These are phyloP conservation scores for Mormyrus lacerda DNA, from an alignment of 2,113 vertebrate species.

Conservation along the genomic window DNA sequence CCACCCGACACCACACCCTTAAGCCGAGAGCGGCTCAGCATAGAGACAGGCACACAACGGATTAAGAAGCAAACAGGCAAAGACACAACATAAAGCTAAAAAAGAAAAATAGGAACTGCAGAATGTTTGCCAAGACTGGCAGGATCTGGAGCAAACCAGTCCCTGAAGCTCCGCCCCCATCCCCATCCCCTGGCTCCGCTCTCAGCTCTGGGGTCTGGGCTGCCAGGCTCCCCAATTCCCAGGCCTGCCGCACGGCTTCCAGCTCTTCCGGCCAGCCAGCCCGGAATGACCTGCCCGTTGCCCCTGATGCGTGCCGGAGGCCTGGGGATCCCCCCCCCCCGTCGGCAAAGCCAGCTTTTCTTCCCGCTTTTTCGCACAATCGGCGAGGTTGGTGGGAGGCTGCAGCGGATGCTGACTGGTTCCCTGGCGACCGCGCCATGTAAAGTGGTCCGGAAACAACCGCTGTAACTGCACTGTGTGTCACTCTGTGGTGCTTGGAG, in stretches of 20 bases:
- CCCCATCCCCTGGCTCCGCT: not conserved
- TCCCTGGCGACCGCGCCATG: not conserved
- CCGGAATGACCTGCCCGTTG: not conserved
- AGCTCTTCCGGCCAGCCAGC: not conserved
- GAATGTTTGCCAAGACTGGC: constrained; percentile 14
- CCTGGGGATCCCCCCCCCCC: not conserved
- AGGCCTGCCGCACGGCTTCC: not conserved
- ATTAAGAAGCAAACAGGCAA: not conserved
- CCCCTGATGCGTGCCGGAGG: not conserved
- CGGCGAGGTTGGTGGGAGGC: not conserved
- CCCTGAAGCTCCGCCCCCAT: not conserved
- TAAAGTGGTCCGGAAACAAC: not conserved
- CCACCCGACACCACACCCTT: not conserved
- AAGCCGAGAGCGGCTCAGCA: constrained; percentile 1
- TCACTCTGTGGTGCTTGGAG: not conserved
- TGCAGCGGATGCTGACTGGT: not conserved
- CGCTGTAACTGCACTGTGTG: not conserved
- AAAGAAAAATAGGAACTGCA: not conserved
- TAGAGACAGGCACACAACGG: not conserved
- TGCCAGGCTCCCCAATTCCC: not conserved
- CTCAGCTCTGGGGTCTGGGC: not conserved
- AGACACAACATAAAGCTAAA: not conserved
- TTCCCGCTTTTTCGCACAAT: not conserved
- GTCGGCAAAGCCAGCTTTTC: not conserved
- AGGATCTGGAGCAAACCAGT: constrained; percentile 24